These are phyloP conservation scores for Tangara arthus DNA, from an alignment of 2,797 vertebrate genomes.

Conservation along the genomic window DNA sequence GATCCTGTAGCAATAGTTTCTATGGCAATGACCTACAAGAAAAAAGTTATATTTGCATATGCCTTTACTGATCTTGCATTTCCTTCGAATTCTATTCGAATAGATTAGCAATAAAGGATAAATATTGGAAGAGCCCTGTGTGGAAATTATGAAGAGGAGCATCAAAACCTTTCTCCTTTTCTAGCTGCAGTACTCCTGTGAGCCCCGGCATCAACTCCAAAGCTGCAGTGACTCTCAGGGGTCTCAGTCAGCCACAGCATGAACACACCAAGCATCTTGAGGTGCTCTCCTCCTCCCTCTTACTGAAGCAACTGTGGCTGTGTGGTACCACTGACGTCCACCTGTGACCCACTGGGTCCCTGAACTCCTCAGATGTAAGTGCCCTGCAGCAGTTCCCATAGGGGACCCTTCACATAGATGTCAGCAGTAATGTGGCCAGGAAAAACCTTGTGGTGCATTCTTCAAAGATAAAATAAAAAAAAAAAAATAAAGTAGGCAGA, in stretches of 20 bases:
- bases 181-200: background rate
- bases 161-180: background rate
- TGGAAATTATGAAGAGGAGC: background rate
- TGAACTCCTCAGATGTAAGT: background rate
- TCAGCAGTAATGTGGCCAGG: background rate
- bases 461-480: background rate
- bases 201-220: background rate
- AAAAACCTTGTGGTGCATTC: background rate
- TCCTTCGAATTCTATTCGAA: slow-evolving; percentile 14
- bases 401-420: background rate
- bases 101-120: slow-evolving; percentile 47
- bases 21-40: slow-evolving; percentile 68
- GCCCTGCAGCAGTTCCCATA: background rate
- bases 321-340: background rate
- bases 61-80: slow-evolving; percentile 55
- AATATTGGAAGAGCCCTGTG: background rate
- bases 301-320: background rate
- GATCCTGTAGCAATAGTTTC: slow-evolving; percentile 55
- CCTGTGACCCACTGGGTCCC: background rate
- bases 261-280: background rate
- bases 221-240: background rate
- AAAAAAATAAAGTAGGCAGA: background rate
- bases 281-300: background rate
- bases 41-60: slow-evolving; percentile 64
- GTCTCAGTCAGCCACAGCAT: background rate